phyloP scores from a whole-genome alignment of 1,140 invertebrate species.

The Bombus haemorrhoidalis region DNA sequence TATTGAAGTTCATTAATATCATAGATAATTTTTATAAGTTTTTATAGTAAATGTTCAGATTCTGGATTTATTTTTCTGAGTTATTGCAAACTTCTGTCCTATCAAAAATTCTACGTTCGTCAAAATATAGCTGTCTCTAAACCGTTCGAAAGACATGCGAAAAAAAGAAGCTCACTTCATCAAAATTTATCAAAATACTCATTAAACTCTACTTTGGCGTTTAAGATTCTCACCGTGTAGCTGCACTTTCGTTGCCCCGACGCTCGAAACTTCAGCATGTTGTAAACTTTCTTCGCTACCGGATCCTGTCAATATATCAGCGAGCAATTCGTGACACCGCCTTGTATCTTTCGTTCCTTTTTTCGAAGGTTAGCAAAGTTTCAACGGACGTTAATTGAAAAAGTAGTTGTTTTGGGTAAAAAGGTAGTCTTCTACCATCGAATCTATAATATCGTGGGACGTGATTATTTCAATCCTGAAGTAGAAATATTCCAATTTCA shows the following conservation, averaged over 20 bases:
- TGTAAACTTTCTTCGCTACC: slow-evolving; percentile 52
- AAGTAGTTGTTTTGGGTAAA: neutral
- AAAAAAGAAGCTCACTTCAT: neutral
- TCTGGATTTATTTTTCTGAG: too few species aligned
- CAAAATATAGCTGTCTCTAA: too few species aligned
- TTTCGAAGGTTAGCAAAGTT: neutral
- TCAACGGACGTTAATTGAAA: neutral
- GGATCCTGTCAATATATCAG: slow-evolving; percentile 50
- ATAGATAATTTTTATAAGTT: too few species aligned
- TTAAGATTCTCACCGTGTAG: slow-evolving; percentile 81
- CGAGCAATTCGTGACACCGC: neutral
- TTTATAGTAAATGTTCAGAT: too few species aligned
- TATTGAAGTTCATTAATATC: too few species aligned
- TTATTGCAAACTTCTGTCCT: too few species aligned
- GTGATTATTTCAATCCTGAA: neutral
- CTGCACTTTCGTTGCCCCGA: slow-evolving; percentile 84
- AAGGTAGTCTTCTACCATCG: neutral
- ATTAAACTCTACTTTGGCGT: slow-evolving; percentile 7
- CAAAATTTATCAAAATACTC: slow-evolving; percentile 26
- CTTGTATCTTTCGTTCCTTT: neutral
- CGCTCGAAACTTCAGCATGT: slow-evolving; percentile 88
- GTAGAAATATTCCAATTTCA: neutral
- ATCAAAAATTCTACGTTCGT: too few species aligned
- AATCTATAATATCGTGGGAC: neutral
- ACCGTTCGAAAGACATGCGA: too few species aligned